These are phyloP conservation scores for Phenacoccus solenopsis DNA, from an alignment of 1,140 invertebrate genomes.

Conservation along the genomic window DNA sequence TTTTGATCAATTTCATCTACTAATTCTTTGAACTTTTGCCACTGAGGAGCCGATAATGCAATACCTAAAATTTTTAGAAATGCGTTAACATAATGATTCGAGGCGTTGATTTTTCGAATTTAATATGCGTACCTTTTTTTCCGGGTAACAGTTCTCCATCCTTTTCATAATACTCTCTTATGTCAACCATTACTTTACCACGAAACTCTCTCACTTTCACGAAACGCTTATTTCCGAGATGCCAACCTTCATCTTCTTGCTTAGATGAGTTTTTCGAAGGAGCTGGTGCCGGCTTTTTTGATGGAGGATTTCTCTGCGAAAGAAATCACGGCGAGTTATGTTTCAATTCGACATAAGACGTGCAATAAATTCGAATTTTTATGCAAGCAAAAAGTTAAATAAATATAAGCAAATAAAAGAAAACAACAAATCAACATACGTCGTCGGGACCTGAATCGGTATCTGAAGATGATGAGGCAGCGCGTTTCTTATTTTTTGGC, in stretches of 20 bases:
- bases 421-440: constrained; percentile 13
- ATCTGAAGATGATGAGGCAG: neutral
- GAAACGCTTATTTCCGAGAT: constrained; percentile 38
- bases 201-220: constrained; percentile 42
- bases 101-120: neutral
- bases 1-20: constrained; percentile 23
- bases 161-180: constrained; percentile 43
- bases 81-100: neutral
- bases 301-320: constrained; percentile 21
- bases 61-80: constrained; percentile 21
- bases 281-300: constrained; percentile 17
- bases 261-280: neutral
- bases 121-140: constrained; percentile 39
- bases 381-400: too few species aligned
- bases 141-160: constrained; percentile 42
- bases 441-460: constrained; percentile 23
- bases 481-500: constrained; percentile 19
- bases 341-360: neutral
- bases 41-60: constrained; percentile 22
- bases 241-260: constrained; percentile 31
- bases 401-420: neutral
- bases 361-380: neutral
- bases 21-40: constrained; percentile 22
- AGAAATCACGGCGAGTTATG: neutral
- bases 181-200: constrained; percentile 41